Evolutionary conservation across 2,113 vertebrate genomes (phyloP).

Genomic region (Machaerirhynchus nigripectus): DNA sequence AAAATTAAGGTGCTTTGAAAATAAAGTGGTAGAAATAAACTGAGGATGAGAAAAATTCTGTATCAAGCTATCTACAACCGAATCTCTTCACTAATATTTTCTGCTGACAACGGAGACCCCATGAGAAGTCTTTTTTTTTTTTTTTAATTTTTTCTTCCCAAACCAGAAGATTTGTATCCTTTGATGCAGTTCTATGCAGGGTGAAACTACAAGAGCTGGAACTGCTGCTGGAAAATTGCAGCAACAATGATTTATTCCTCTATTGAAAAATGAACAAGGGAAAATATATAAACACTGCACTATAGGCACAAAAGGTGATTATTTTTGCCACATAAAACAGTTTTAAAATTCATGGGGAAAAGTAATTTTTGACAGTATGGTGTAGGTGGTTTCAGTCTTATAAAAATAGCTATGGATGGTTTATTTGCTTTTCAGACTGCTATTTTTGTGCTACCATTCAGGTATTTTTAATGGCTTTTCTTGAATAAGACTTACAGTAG

Average conservation of each 20-base stretch:
- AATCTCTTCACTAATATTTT: neutral
- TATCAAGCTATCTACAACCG: neutral
- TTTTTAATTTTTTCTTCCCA: neutral
- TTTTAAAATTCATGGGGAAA: constrained; percentile 18
- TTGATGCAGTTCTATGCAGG: neutral
- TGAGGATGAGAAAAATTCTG: neutral
- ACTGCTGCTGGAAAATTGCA: neutral
- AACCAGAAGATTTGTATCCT: neutral
- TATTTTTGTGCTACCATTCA: neutral
- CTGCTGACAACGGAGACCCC: neutral
- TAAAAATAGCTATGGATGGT: neutral
- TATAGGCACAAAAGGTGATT: constrained; percentile 7
- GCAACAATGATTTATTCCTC: neutral
- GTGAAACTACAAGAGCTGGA: neutral
- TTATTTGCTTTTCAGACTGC: neutral
- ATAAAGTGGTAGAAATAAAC: neutral
- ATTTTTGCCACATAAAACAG: constrained; percentile 12
- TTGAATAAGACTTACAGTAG: neutral
- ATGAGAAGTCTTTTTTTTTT: neutral
- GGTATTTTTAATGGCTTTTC: neutral
- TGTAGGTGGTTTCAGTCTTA: neutral
- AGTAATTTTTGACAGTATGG: neutral
- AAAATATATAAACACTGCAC: constrained; percentile 20
- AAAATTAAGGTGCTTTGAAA: neutral
- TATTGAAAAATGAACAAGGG: neutral